Conservation (phyloP, 2,888 invertebrate genomes). For the Glyphotaelius pellucidus region DNA sequence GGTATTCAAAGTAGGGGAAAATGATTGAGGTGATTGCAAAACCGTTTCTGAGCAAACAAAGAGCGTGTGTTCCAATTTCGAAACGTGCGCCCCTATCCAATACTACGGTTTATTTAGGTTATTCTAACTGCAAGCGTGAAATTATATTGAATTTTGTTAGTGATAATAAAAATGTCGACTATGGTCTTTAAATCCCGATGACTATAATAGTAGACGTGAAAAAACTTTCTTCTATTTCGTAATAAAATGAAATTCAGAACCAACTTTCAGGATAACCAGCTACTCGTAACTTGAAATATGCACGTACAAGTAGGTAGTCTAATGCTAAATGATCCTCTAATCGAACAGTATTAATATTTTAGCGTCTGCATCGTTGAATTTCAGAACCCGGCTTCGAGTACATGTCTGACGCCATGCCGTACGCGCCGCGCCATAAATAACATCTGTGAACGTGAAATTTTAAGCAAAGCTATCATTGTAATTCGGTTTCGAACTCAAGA, state of each 20-base stretch:
- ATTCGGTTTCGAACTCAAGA: too few relatives aligned
- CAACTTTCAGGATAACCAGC: too few relatives aligned
- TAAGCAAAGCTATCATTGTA: too few relatives aligned
- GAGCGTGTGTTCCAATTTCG: slow-evolving; percentile 9
- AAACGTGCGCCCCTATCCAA: slow-evolving; percentile 33
- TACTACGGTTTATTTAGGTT: slow-evolving; percentile 3
- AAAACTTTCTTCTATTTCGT: too few relatives aligned
- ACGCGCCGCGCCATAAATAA: too few relatives aligned
- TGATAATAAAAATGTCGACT: neutral
- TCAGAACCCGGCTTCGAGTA: too few relatives aligned
- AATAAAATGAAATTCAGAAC: too few relatives aligned
- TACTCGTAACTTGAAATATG: too few relatives aligned
- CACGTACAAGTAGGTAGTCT: neutral
- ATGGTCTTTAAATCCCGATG: neutral
- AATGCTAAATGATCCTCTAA: neutral
- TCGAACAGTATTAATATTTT: too few relatives aligned
- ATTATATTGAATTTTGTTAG: neutral
- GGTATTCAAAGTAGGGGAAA: neutral
- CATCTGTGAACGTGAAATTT: too few relatives aligned
- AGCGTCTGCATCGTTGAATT: too few relatives aligned
- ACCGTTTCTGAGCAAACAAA: slow-evolving; percentile 16
- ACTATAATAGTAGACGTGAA: neutral
- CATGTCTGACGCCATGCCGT: too few relatives aligned
- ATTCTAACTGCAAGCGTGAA: slow-evolving; percentile 12
- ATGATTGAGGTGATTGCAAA: slow-evolving; percentile 5